Evolutionary conservation across 2,113 vertebrate genomes (phyloP).

Genomic region (Thalassarche chlororhynchos): DNA sequence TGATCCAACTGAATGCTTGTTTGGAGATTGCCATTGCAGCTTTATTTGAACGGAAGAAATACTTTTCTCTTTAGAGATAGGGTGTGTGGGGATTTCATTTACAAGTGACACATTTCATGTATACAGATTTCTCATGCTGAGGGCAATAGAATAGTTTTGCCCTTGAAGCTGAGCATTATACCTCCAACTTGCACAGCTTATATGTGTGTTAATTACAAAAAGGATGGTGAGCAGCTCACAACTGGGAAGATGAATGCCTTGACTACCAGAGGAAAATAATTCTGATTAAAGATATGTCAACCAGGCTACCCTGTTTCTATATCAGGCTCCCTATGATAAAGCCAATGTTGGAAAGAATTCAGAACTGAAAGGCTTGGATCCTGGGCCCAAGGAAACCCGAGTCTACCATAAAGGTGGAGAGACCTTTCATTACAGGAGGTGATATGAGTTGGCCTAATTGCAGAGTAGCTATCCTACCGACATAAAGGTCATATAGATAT

Average conservation of each 20-base stretch:
- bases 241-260: background rate
- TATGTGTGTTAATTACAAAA: background rate
- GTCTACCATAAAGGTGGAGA: background rate
- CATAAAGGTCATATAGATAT: background rate
- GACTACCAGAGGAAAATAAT: background rate
- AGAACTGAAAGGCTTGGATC: background rate
- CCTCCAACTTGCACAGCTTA: background rate
- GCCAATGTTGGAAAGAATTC: background rate
- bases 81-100: slow-evolving; percentile 1
- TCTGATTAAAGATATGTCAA: background rate
- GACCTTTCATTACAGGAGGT: background rate
- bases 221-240: background rate
- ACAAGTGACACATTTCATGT: background rate
- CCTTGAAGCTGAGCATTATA: slow-evolving; percentile 9
- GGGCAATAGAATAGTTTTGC: background rate
- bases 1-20: slow-evolving; percentile 67
- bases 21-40: slow-evolving; percentile 65
- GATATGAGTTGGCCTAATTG: background rate
- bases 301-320: background rate
- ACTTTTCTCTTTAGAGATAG: slow-evolving; percentile 39
- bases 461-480: background rate
- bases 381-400: background rate
- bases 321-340: background rate
- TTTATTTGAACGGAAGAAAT: slow-evolving; percentile 68
- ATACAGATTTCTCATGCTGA: slow-evolving; percentile 15